phyloP scores from a whole-genome alignment of 2,113 vertebrate species.

The Apteryx owenii region DNA sequence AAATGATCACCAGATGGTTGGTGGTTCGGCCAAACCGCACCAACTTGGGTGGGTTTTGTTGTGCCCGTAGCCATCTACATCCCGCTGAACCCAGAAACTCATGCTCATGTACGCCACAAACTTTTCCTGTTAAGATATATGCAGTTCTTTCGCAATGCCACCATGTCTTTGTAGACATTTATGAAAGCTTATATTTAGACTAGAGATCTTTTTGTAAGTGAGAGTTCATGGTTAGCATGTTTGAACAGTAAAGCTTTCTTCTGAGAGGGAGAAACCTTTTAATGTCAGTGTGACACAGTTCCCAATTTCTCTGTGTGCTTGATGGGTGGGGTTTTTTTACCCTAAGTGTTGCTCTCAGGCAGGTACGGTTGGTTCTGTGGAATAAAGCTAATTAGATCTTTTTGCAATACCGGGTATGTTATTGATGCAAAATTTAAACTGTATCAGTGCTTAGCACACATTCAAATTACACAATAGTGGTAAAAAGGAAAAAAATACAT shows the following conservation, averaged over 20 bases:
- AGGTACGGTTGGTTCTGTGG: conserved; percentile 26
- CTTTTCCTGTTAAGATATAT: neutral
- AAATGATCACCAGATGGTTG: neutral
- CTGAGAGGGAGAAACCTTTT: neutral
- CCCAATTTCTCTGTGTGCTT: neutral
- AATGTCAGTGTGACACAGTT: neutral
- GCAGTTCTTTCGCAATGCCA: neutral
- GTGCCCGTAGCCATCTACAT: fast-evolving
- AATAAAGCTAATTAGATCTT: conserved; percentile 60
- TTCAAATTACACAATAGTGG: neutral
- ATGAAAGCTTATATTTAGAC: neutral
- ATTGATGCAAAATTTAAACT: conserved; percentile 11
- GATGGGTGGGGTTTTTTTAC: conserved; percentile 10
- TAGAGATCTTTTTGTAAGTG: neutral
- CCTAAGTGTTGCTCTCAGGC: conserved; percentile 49
- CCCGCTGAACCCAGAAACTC: neutral
- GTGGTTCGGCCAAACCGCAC: neutral
- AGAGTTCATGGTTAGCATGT: neutral
- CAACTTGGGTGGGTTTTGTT: fast-evolving
- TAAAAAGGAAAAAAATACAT: conserved; percentile 37
- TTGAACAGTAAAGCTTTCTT: neutral
- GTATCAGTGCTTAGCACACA: neutral
- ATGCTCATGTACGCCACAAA: neutral
- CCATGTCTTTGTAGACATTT: neutral
- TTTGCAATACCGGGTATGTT: neutral